phyloP scores from a whole-genome alignment of 92 coral and sea anemone species.

The Epizoanthus stellaris region DNA sequence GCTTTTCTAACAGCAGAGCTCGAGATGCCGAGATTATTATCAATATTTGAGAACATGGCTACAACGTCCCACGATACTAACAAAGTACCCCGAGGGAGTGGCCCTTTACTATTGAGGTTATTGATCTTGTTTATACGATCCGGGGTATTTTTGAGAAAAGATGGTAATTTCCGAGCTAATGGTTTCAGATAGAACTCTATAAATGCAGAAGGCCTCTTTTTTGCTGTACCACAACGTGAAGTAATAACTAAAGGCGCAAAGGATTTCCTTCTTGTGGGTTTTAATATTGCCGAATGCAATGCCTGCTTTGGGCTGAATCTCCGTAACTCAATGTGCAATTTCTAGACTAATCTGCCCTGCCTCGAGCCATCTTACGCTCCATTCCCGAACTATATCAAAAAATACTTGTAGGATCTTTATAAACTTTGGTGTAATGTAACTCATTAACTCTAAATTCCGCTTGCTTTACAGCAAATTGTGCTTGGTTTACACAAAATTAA shows the following conservation, averaged over 20 bases:
- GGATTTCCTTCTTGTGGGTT: conserved; percentile 23
- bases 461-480: too few species aligned
- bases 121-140: background rate
- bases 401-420: too few species aligned
- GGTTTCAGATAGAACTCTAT: conserved; percentile 22
- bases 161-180: conserved; percentile 12
- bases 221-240: conserved; percentile 2
- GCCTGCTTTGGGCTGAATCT: conserved; percentile 1
- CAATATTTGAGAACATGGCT: conserved; percentile 8
- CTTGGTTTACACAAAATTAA: too few species aligned
- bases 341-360: background rate
- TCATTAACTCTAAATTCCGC: too few species aligned
- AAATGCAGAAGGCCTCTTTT: conserved; percentile 1
- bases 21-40: background rate
- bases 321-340: background rate
- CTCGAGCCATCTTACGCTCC: conserved; percentile 9
- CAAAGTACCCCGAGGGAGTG: background rate
- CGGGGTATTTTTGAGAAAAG: conserved; percentile 33
- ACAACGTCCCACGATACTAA: conserved; percentile 17
- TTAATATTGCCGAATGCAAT: conserved; percentile 23
- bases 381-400: background rate
- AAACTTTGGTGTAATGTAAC: too few species aligned
- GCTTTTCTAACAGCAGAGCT: conserved; percentile 21
- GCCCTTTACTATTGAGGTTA: background rate
- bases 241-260: conserved; percentile 4